Conservation (phyloP, 2,113 vertebrate species). For the Picathartes gymnocephalus region DNA sequence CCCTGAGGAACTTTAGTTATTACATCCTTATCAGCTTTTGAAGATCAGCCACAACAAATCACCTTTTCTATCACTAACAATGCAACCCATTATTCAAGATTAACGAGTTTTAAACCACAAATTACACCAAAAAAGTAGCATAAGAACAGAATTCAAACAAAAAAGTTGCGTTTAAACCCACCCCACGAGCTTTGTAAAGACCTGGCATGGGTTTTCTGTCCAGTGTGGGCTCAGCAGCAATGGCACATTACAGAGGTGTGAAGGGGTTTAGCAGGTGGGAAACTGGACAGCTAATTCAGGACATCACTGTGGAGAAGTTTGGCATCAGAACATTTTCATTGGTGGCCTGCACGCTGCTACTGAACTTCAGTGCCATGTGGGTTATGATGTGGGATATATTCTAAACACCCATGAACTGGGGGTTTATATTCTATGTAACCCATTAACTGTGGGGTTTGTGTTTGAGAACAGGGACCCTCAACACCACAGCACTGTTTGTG, state of each 20-base stretch:
- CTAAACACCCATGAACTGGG: not conserved
- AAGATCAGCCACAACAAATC: not conserved
- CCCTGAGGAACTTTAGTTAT: not conserved
- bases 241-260: not conserved
- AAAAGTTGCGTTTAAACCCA: not conserved
- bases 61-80: not conserved
- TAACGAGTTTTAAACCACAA: not conserved
- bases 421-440: not conserved
- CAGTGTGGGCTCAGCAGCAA: fast-evolving
- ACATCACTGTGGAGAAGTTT: not conserved
- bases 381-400: not conserved
- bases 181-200: not conserved
- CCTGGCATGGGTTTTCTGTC: not conserved
- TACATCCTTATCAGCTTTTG: not conserved
- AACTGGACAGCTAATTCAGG: not conserved
- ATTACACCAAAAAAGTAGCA: not conserved
- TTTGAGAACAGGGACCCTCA: not conserved
- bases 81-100: not conserved
- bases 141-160: not conserved
- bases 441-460: not conserved
- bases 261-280: not conserved
- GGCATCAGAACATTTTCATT: not conserved
- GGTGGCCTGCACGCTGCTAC: not conserved
- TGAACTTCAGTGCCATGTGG: fast-evolving
- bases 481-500: not conserved